Base-by-base conservation (phyloP, 2,888 invertebrate genomes). In the Desoria tigrina region DNA sequence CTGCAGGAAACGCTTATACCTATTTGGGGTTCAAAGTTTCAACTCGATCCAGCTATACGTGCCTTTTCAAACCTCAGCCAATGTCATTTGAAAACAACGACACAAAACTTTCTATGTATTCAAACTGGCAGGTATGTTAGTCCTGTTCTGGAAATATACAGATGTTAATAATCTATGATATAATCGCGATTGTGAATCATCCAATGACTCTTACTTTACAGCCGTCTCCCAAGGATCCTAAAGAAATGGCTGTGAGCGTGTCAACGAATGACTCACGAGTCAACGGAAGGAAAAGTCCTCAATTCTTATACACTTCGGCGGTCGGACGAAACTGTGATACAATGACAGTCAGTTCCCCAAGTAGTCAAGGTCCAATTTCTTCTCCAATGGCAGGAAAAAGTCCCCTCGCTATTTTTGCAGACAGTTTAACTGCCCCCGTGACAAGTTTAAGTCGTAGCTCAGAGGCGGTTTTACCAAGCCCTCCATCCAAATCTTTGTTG, bases 81-180 rank as follows among this genome's bases (percentile, higher is more conserved):
- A 94, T 93, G 79, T 96, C 95, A 65, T 80, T 80, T 23, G 81
- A 82, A 55, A 81, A 81, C 68, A 90, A 89, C 1, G 91, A 92
- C 80, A 90, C 91, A 78, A 91, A 90, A 77, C 82, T 96, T 61
- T 96, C 95, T 49, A 97, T 97, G 96, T 97, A 97, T 80, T 94
- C 94, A 61, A 94, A 95, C 79, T 97, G 96, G 84, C 79, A 80
- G 68, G 74, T 74, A 60, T 26, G 39, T 49, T 23, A 42, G 18
- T 27, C 18, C 14, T 27, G 2, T 7, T 54, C 27, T 54, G 16
- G 56, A 32, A 7, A 32, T 56, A 32, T 4, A n/a, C 18, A 4
- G 11, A 11, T n/a, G 3, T 51, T 24, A 51, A 23, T 21, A 21
- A 4, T 51, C 32, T 7, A 32, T 32, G 45, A 18, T 16, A 6